A percentile compares a stretch with the other conserved stretches of the same genome.
These are phyloP conservation scores for Drosophila sulfurigaster DNA, from an alignment of 1,140 invertebrate genomes.

Conservation along the genomic window DNA sequence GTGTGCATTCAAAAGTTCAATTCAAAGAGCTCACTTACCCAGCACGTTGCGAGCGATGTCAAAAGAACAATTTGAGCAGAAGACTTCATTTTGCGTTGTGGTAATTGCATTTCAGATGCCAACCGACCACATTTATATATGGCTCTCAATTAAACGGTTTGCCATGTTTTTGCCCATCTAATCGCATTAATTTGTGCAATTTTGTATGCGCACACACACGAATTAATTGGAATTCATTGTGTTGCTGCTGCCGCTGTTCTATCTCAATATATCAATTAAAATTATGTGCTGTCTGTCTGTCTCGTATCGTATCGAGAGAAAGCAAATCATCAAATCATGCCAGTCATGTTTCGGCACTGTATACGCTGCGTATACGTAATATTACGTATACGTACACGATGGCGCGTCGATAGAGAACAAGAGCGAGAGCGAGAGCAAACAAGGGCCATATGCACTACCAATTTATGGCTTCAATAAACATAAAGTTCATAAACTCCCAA, in stretches of 20 bases:
- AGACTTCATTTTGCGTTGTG: constrained; percentile 2
- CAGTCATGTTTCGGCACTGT: constrained; percentile 8
- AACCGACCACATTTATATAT: constrained; percentile 19
- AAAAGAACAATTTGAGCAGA: not conserved
- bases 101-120: constrained; percentile 7
- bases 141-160: constrained; percentile 16
- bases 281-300: constrained; percentile 5
- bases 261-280: constrained; percentile 16
- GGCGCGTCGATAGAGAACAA: not conserved
- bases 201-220: constrained; percentile 4
- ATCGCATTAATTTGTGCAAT: constrained; percentile 36
- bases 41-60: not conserved
- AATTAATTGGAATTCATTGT: constrained; percentile 24
- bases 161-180: constrained; percentile 8
- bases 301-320: not conserved
- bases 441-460: constrained; percentile 67
- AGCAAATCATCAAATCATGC: constrained; percentile 38
- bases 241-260: constrained; percentile 1
- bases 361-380: constrained; percentile 17
- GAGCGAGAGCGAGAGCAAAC: constrained; percentile 4
- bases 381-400: constrained; percentile 61
- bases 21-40: constrained; percentile 1
- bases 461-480: constrained; percentile 82
- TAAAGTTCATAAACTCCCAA: constrained; percentile 81
- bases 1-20: not conserved